These are phyloP conservation scores for Tachina lurida DNA, from an alignment of 2,888 invertebrate species.

Conservation along the genomic window DNA sequence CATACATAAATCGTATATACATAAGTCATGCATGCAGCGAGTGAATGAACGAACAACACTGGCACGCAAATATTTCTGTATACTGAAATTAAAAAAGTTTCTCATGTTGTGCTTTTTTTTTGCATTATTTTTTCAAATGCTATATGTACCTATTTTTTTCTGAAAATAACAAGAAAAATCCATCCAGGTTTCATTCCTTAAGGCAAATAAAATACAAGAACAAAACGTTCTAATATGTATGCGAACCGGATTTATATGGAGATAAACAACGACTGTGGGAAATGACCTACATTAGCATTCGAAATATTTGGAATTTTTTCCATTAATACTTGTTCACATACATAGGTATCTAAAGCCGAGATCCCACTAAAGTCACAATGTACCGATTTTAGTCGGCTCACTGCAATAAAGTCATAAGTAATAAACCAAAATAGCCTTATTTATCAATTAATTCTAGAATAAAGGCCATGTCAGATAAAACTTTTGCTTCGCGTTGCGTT, in stretches of 20 bases:
- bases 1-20: not conserved
- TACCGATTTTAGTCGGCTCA: no score
- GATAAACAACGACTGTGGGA: constrained; percentile 21
- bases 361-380: no score
- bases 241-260: constrained; percentile 10
- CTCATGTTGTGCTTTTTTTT: constrained; percentile 53
- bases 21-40: constrained; percentile 55
- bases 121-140: constrained; percentile 46
- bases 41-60: constrained; percentile 37
- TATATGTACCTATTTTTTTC: constrained; percentile 35
- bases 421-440: no score
- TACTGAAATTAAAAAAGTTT: constrained; percentile 66
- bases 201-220: constrained; percentile 34
- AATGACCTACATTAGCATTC: constrained; percentile 22
- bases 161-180: constrained; percentile 10
- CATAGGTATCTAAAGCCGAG: no score
- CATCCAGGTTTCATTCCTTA: constrained; percentile 48
- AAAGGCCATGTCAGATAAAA: no score
- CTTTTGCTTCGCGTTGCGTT: no score
- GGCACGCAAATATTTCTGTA: constrained; percentile 73
- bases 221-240: constrained; percentile 39
- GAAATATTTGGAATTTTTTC: not conserved
- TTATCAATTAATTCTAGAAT: no score
- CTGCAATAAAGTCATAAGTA: no score
- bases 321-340: no score